Base-by-base conservation (phyloP, 1,140 invertebrate genomes). In the Drosophila kikkawai region DNA sequence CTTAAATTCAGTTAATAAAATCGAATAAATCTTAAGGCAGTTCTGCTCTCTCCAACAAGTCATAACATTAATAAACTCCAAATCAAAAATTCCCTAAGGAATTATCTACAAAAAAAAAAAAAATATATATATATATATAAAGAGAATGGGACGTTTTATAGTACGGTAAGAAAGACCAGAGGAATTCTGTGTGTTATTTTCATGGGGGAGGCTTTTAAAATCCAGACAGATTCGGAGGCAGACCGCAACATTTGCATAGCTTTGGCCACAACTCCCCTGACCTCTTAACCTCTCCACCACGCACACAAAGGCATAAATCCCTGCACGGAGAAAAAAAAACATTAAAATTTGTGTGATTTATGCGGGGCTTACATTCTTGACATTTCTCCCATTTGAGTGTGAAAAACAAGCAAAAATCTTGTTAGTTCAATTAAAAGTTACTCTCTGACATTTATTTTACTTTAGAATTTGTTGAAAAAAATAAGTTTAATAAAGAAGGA, bases 161-260 rank as follows among this genome's bases (percentile, higher is more conserved):
- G 41, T 68, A 60, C n/a, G 22, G 22, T 9, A 34, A 26, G 29
- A 15, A 26, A 34, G 29, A 13, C 17, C 44, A 17, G 15, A 13
- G 61, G 47, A 70, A 70, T 70, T 70, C 29, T 45, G 17, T 29
- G 36, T 60, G 36, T 36, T 17, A 12, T 34, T 53, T 42, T 36
- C 36, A 4, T 9, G 6, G 55, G n/a, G n/a, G 7, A 17, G 34
- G 7, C 66, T 50, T 59, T 39, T 29, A 71, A 42, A 73, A 73
- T 73, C 69, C 67, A 42, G 66, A 71, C 66, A 69, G 68, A 57
- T 48, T 71, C 65, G 26, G 17, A 39, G 51, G 50, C 68, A 73
- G 55, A 64, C 74, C 73, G 73, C 74, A 76, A 58, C 61, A 76
- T 76, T 76, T 76, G 74, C 73, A 76, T 76, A 76, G 71, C 61